These are phyloP conservation scores for Nephrotoma appendiculata DNA, from an alignment of 2,888 invertebrate species.

Conservation along the genomic window DNA sequence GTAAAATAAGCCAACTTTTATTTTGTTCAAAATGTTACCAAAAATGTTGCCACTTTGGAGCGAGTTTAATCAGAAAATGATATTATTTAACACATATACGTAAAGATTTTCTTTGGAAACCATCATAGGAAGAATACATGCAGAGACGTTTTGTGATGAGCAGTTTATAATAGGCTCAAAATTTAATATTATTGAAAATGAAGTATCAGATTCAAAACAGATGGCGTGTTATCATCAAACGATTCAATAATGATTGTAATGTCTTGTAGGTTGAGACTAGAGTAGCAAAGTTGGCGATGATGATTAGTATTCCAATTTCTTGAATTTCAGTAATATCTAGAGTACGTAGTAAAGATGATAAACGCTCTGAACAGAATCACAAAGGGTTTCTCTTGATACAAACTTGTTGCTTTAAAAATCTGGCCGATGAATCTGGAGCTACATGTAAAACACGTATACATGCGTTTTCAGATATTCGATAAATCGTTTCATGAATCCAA, in stretches of 20 bases:
- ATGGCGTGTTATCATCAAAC: slow-evolving; percentile 86
- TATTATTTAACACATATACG: slow-evolving; percentile 35
- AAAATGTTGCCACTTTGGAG: too few species aligned
- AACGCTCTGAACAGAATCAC: slow-evolving; percentile 85
- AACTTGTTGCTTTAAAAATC: slow-evolving; percentile 88
- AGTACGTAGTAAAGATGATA: slow-evolving; percentile 75
- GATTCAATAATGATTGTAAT: slow-evolving; percentile 98
- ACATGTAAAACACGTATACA: slow-evolving; percentile 89
- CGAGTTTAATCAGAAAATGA: too few species aligned
- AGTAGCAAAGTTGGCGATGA: too few species aligned
- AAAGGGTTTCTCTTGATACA: slow-evolving; percentile 96
- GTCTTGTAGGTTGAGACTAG: slow-evolving; percentile 90
- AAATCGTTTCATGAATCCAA: slow-evolving; percentile 83
- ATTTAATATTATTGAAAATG: too few species aligned
- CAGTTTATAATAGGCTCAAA: slow-evolving; percentile 95
- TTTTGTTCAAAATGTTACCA: too few species aligned
- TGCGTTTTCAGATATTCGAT: slow-evolving; percentile 90
- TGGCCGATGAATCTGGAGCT: slow-evolving; percentile 92
- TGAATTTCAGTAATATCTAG: slow-evolving; percentile 85
- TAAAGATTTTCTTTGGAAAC: slow-evolving; percentile 97
- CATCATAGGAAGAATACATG: slow-evolving; percentile 94
- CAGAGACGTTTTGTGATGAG: slow-evolving; percentile 90
- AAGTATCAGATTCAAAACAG: slow-evolving; percentile 77
- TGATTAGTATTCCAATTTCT: slow-evolving; percentile 72
- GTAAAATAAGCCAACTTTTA: too few species aligned